These are phyloP conservation scores for Scaptomyza montana DNA, from an alignment of 1,140 invertebrate genomes.

Conservation along the genomic window DNA sequence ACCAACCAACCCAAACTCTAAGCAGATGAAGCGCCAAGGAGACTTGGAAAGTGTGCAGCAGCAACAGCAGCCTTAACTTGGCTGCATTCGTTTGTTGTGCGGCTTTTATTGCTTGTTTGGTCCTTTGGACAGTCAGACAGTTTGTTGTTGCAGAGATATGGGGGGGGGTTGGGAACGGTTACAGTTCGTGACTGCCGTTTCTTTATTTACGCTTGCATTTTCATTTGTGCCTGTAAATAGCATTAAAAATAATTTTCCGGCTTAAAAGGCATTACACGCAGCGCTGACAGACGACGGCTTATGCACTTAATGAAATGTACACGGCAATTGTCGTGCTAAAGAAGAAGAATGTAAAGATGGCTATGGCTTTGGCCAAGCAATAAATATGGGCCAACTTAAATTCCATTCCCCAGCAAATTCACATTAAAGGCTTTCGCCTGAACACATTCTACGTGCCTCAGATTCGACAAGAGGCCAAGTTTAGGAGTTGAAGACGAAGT, in stretches of 20 bases:
- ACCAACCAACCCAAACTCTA: not conserved
- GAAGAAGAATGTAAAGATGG: slow-evolving; percentile 22
- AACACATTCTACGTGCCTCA: slow-evolving; percentile 12
- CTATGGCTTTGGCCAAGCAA: slow-evolving; percentile 32
- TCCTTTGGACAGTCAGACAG: slow-evolving; percentile 52
- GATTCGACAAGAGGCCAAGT: slow-evolving; percentile 4
- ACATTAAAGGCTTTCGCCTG: slow-evolving; percentile 58
- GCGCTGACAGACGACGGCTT: slow-evolving; percentile 75
- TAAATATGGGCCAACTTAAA: slow-evolving; percentile 76
- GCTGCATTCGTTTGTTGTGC: slow-evolving; percentile 26
- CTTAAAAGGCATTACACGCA: slow-evolving; percentile 67
- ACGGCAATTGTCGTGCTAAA: slow-evolving; percentile 68
- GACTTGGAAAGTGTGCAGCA: slow-evolving; percentile 29
- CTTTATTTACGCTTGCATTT: slow-evolving; percentile 78
- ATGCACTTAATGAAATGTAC: slow-evolving; percentile 82
- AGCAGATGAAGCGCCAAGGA: not conserved
- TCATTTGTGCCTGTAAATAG: slow-evolving; percentile 79
- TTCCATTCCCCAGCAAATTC: too few relatives aligned
- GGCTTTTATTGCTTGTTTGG: slow-evolving; percentile 23
- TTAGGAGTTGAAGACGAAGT: not conserved
- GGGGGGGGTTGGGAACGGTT: slow-evolving; percentile 20
- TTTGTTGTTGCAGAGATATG: not conserved
- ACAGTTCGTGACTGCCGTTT: slow-evolving; percentile 66
- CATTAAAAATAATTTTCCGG: slow-evolving; percentile 79
- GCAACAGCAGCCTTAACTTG: slow-evolving; percentile 43